Conservation (phyloP, 2,113 vertebrate species). For the Scopus umbretta region DNA sequence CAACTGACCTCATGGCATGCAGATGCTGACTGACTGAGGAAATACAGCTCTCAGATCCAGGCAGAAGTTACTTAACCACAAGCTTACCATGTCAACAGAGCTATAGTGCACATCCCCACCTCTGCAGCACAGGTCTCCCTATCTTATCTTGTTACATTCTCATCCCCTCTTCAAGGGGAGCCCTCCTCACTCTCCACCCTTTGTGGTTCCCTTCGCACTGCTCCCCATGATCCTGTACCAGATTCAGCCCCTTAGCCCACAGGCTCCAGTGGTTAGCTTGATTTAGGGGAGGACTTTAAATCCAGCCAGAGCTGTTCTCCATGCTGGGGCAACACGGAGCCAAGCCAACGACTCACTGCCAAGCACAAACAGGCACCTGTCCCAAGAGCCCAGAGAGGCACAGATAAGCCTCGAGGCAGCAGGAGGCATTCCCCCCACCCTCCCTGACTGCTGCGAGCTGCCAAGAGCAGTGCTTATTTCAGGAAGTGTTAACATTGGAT, state of each 20-base stretch:
- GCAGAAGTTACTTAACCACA: not conserved
- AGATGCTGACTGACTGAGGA: not conserved
- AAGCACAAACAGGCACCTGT: conserved; percentile 18
- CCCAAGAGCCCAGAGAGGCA: conserved; percentile 4
- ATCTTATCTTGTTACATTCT: not conserved
- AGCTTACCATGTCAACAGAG: not conserved
- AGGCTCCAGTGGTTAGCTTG: not conserved
- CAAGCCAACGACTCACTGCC: not conserved
- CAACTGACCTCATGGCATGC: accelerated
- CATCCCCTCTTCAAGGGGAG: not conserved
- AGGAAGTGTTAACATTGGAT: not conserved
- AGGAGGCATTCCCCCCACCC: not conserved
- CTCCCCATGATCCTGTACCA: not conserved
- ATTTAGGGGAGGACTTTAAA: not conserved
- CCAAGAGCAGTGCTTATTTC: conserved; percentile 28
- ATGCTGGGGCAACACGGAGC: not conserved
- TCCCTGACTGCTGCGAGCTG: not conserved
- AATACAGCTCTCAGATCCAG: not conserved
- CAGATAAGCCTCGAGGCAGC: conserved; percentile 31
- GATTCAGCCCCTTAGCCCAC: not conserved
- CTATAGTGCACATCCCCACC: not conserved
- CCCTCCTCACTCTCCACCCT: not conserved
- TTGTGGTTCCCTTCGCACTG: accelerated
- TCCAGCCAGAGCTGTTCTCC: not conserved
- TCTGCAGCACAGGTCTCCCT: not conserved